A percentile compares a stretch with the other conserved stretches of the same genome.
Conservation (phyloP, 2,888 invertebrate genomes). For the Pollenia angustigena region DNA sequence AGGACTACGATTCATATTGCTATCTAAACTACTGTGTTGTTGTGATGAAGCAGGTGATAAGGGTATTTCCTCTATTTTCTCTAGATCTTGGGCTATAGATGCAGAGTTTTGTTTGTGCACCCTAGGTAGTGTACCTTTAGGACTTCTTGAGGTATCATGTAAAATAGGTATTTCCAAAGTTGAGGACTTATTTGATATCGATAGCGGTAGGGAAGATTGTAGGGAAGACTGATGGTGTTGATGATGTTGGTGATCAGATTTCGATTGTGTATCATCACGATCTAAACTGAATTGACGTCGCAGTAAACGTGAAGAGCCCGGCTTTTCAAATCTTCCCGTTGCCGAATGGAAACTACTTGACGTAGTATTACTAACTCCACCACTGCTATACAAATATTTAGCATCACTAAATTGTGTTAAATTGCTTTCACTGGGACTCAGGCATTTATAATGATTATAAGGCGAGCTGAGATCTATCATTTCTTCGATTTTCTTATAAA, state of each 20-base stretch:
- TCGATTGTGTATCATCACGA: slow-evolving; percentile 86
- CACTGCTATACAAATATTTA: slow-evolving; percentile 81
- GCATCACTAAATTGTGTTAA: slow-evolving; percentile 83
- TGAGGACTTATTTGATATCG: slow-evolving; percentile 77
- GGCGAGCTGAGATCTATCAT: slow-evolving; percentile 88
- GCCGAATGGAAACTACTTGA: slow-evolving; percentile 74
- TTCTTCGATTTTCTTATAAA: slow-evolving; percentile 84
- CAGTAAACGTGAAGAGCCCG: slow-evolving; percentile 85
- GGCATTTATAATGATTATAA: slow-evolving; percentile 90
- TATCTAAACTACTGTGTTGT: slow-evolving; percentile 83
- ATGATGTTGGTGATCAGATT: slow-evolving; percentile 78
- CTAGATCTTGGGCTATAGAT: slow-evolving; percentile 88
- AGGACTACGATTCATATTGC: slow-evolving; percentile 83
- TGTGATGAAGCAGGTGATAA: slow-evolving; percentile 85
- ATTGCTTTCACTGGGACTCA: slow-evolving; percentile 87
- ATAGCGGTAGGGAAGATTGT: slow-evolving; percentile 77
- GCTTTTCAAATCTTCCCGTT: slow-evolving; percentile 82
- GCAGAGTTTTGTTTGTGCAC: slow-evolving; percentile 89
- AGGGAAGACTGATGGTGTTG: slow-evolving; percentile 77
- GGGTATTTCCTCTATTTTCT: slow-evolving; percentile 89
- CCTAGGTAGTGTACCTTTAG: slow-evolving; percentile 80
- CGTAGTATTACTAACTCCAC: slow-evolving; percentile 62
- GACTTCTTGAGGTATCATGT: slow-evolving; percentile 82
- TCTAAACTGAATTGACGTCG: slow-evolving; percentile 89
- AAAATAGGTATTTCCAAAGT: slow-evolving; percentile 82